These are phyloP conservation scores for Limnothrissa miodon DNA, from an alignment of 2,113 vertebrate genomes.

Conservation along the genomic window DNA sequence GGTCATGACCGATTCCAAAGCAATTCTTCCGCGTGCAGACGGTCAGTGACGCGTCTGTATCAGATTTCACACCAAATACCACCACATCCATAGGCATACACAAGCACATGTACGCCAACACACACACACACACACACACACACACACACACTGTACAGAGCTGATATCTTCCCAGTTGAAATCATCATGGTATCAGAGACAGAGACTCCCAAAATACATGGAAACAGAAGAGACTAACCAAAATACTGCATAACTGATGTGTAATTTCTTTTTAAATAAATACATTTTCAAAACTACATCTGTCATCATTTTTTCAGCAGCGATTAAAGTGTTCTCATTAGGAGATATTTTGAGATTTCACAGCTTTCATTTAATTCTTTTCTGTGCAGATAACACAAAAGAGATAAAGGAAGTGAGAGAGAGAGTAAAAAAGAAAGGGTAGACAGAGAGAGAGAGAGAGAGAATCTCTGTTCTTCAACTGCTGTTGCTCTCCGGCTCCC, in stretches of 20 bases:
- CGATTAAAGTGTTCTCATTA: not conserved
- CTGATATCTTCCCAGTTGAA: not conserved
- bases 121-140: not conserved
- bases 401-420: not conserved
- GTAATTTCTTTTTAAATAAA: not conserved
- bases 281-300: not conserved
- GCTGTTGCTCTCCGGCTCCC: conserved; percentile 5
- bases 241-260: conserved; percentile 1
- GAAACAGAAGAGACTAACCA: not conserved
- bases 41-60: not conserved
- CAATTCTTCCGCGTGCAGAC: not conserved
- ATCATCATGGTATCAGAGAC: not conserved
- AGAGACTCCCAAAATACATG: not conserved
- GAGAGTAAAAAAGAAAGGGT: not conserved
- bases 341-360: not conserved
- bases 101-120: not conserved
- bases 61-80: not conserved
- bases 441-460: not conserved
- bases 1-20: not conserved
- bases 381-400: not conserved
- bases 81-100: not conserved
- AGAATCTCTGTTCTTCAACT: not conserved
- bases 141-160: not conserved
- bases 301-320: not conserved
- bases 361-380: conserved; percentile 2